Evolutionary conservation across 2,888 invertebrate species (phyloP), one percentile per base, ranked within the genome.

Genomic region (Lordiphosa andalusiaca): DNA sequence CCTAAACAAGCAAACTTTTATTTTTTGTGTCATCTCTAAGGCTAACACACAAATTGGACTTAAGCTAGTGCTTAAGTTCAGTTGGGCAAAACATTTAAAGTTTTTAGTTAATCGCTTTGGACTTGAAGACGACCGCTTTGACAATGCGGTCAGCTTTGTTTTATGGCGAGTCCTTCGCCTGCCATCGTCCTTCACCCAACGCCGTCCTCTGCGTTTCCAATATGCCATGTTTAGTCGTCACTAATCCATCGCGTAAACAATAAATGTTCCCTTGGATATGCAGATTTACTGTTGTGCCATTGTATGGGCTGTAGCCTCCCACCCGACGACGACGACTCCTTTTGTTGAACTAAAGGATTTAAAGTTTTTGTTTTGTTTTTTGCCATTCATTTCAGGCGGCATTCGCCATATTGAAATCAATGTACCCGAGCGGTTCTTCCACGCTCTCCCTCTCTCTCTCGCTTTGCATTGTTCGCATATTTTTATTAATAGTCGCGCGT

Each of bases 341-440:
- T 74, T 71, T 75, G 78, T 75, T 75, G 77, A 71, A 66, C 68
- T 74, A 75, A 75, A 78, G 74, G 74, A 75, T 75, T 75, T 74
- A 75, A 75, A 75, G 78, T 75, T 75, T 77, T 77, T 74, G 67
- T 71, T 73, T 74, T 71, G 74, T 65, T 60, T 63, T 69, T 73
- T 71, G 9, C 13, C 74, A 74, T 74, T 77, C 67, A 67, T 73
- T 71, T 71, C 57, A 74, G 53, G 41, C 53, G 61, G 57, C 57
- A 68, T 68, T 64, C 68, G 62, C 57, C 75, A 72, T 72, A 75
- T 75, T 72, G 76, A 76, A 76, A 73, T 73, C 73, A 73, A 73
- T 73, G 73, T 76, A 23, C 47, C 36, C 16, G 13, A 30, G 21
- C 44, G 2, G 10, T 21, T 25, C 25, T 41, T 10, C n/a, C 41